phyloP scores from a whole-genome alignment of 2,797 vertebrate genomes.

The Triplophysa yarkandensis region DNA sequence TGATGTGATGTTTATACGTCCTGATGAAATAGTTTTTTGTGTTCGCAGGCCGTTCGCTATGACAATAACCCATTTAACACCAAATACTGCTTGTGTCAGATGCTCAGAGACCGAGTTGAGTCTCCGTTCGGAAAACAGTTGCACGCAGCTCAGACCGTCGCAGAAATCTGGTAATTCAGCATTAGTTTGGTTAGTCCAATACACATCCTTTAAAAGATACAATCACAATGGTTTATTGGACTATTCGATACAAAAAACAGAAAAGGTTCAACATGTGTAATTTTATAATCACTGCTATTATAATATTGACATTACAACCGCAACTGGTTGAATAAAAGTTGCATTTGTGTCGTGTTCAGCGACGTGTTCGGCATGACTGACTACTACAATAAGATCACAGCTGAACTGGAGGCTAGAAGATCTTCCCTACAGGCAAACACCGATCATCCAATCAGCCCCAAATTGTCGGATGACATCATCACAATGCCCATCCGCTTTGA shows the following conservation, averaged over 20 bases:
- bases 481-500: conserved; percentile 90
- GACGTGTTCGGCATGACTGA: conserved; percentile 82
- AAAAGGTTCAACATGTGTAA: background rate
- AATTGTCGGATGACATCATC: conserved; percentile 78
- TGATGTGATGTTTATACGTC: background rate
- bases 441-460: conserved; percentile 60
- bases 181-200: background rate
- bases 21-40: background rate
- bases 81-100: conserved; percentile 97
- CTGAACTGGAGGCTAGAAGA: conserved; percentile 70
- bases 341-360: conserved; percentile 67
- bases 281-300: background rate
- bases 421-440: conserved; percentile 65
- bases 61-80: conserved; percentile 94
- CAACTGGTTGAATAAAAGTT: background rate
- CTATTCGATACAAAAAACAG: background rate
- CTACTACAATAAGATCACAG: conserved; percentile 78
- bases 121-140: conserved; percentile 87
- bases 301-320: background rate
- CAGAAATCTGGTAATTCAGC: conserved; percentile 86
- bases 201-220: background rate
- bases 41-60: conserved; percentile 86
- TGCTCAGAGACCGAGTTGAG: conserved; percentile 91
- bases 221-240: background rate
- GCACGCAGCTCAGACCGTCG: conserved; percentile 86